Base-by-base conservation (phyloP, 1,140 invertebrate genomes). In the Bombus superbus region DNA sequence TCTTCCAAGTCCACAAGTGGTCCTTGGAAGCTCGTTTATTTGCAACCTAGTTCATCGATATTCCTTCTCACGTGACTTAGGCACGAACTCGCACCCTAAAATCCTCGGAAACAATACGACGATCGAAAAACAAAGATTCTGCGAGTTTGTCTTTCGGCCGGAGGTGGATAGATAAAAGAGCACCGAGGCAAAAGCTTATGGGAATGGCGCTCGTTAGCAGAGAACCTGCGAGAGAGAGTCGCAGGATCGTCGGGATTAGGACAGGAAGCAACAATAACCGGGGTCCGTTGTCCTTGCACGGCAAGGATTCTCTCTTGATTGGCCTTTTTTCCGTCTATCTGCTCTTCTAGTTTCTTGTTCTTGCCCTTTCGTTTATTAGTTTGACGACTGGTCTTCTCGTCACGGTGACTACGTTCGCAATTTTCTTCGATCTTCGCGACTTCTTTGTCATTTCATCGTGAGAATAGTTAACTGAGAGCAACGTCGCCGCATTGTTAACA, bases 191-290 rank as follows among this genome's bases (percentile, higher is more conserved):
- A 44, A 78, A 81, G 77, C 81, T 89, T 87, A 91, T 91, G 90
- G 90, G 90, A 91, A 91, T 91, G 81, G 62, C 64, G 90, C 90
- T 91, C 90, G 90, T 91, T 91, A 91, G 90, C 62, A 80, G 77
- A 66, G 72, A 76, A 82, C 15, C 47, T 40, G 66, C 35, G 83
- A 35, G 81, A 91, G 90, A 87, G 76, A 85, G 38, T 82, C 66
- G 83, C 69, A 59, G 86, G 83, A 89, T 91, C 81, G 69, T 68
- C 44, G 72, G 90, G 86, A 88, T 89, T 91, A 91, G 88, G 83
- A 72, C 80, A 83, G 38, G n/a, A 62, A 25, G 71, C 80, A 82
- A 90, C 90, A 91, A 91, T 91, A 53, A 80, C 66, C n/a, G 44
- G 47, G 66, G 66, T 81, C 40, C 11, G 86, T 84, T 78, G 69